These are phyloP conservation scores for Heloderma charlesbogerti DNA, from an alignment of 2,113 vertebrate species.

Conservation along the genomic window DNA sequence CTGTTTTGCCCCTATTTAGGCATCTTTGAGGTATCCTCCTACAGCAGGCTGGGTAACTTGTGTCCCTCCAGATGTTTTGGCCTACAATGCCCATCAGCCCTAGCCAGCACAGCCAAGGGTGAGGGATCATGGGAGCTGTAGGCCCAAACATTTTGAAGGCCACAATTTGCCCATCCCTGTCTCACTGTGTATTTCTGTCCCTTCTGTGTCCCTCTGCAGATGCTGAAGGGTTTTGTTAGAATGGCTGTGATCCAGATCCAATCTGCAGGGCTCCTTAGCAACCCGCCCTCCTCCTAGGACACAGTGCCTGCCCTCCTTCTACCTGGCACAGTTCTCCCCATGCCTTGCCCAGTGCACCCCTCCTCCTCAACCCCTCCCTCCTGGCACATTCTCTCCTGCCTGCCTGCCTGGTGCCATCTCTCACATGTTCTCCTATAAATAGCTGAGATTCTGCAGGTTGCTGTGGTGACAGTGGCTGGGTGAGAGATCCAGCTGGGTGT, in stretches of 20 bases:
- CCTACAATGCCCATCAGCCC: background rate
- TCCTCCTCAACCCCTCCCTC: background rate
- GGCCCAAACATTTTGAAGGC: too few relatives aligned
- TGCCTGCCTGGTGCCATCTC: conserved; percentile 37
- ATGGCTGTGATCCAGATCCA: background rate
- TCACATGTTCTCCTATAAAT: conserved; percentile 71
- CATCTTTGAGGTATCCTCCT: background rate
- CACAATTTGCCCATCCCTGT: too few relatives aligned
- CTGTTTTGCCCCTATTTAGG: background rate
- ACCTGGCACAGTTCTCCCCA: background rate
- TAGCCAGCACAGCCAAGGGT: background rate
- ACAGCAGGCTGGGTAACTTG: background rate
- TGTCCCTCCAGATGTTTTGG: background rate
- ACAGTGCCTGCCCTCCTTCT: background rate
- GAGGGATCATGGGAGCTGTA: too few relatives aligned
- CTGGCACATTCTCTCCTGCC: background rate
- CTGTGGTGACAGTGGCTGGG: conserved; percentile 59
- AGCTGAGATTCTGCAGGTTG: conserved; percentile 66
- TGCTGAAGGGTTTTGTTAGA: background rate
- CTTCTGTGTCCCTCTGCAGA: background rate
- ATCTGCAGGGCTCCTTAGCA: background rate
- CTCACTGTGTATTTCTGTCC: background rate
- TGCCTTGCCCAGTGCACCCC: background rate
- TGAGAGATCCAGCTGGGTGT: conserved; percentile 17
- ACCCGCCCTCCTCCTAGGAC: background rate